Percentiles rank a stretch among this genome's conserved stretches.
Evolutionary conservation across 2,113 vertebrate species (phyloP).

Genomic region (Ceyx margarethae): DNA sequence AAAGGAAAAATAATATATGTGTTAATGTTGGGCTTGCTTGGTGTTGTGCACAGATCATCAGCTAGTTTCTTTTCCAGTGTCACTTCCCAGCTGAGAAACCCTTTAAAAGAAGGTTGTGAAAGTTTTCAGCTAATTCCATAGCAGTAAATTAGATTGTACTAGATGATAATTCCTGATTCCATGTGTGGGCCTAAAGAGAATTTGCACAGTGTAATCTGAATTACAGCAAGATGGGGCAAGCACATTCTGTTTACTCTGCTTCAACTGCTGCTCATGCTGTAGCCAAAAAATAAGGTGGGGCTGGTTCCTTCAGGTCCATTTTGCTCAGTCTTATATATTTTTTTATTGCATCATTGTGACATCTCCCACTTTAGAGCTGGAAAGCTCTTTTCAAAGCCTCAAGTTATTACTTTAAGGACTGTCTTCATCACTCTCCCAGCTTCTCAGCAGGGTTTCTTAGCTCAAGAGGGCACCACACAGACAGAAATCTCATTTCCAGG

Average conservation of each 20-base stretch:
- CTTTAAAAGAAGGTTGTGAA: background rate
- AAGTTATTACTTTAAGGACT: background rate
- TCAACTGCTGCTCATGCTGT: background rate
- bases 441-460: background rate
- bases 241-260: slow-evolving; percentile 13
- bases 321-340: background rate
- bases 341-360: background rate
- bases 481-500: background rate
- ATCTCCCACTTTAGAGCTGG: background rate
- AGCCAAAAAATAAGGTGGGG: slow-evolving; percentile 4
- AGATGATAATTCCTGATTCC: slow-evolving; percentile 6
- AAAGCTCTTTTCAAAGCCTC: background rate
- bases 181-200: slow-evolving; percentile 31
- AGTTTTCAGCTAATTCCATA: background rate
- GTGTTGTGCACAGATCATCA: background rate
- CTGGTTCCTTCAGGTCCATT: background rate
- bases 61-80: background rate
- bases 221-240: slow-evolving; percentile 49
- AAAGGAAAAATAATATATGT: background rate
- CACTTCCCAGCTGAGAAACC: background rate
- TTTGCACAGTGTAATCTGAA: slow-evolving; percentile 47
- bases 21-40: background rate
- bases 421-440: background rate
- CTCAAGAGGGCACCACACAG: background rate
- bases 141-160: slow-evolving; percentile 24